These are phyloP conservation scores for Athene cunicularia DNA, from an alignment of 2,113 vertebrate genomes.

Conservation along the genomic window DNA sequence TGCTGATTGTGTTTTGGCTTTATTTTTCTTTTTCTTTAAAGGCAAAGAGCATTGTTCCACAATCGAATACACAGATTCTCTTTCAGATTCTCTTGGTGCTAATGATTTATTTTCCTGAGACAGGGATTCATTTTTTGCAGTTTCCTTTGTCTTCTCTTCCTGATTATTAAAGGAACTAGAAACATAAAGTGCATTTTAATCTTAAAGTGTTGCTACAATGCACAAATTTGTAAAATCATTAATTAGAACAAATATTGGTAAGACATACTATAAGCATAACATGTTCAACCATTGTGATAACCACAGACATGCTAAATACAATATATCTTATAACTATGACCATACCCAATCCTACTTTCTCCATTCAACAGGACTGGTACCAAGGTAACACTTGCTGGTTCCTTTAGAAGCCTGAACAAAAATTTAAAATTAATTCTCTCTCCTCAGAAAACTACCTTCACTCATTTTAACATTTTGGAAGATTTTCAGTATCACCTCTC, in stretches of 20 bases:
- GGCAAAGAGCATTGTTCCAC: slow-evolving; percentile 76
- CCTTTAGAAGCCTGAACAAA: neutral
- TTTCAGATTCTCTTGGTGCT: slow-evolving; percentile 24
- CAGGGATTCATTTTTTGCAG: slow-evolving; percentile 47
- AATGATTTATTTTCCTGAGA: slow-evolving; percentile 47
- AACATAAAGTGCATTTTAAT: neutral
- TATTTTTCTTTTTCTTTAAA: slow-evolving; percentile 59
- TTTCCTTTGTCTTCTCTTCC: slow-evolving; percentile 37
- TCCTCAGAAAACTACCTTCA: neutral
- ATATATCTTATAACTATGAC: neutral
- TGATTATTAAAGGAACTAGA: slow-evolving; percentile 55
- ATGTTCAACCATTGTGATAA: neutral
- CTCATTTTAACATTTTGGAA: neutral
- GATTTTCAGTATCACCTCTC: neutral
- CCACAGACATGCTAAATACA: neutral
- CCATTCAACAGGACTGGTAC: neutral
- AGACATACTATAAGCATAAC: neutral
- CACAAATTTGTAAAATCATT: neutral
- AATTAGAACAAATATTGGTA: neutral
- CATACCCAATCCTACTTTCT: neutral
- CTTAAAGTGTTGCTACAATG: neutral
- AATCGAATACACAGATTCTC: slow-evolving; percentile 81
- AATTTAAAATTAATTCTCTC: neutral
- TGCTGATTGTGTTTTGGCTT: slow-evolving; percentile 2
- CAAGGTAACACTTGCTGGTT: neutral